Conservation (phyloP, 2,888 invertebrate genomes). For the Osmoderma eremita region DNA sequence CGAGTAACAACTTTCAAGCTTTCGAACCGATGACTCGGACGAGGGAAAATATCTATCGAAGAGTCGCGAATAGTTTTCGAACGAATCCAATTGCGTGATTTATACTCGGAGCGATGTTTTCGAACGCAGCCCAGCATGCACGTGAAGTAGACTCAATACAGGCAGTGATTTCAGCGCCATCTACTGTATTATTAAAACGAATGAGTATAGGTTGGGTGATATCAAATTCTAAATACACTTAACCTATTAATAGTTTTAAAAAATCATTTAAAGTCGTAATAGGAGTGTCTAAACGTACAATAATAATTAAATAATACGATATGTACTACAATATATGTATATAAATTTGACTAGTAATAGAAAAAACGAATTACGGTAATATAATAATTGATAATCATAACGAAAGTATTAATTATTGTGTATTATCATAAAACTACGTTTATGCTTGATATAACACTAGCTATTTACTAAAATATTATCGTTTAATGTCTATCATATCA, state of each 20-base stretch:
- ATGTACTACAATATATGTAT: conserved; percentile 13
- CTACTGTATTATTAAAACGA: no score
- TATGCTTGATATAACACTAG: conserved; percentile 28
- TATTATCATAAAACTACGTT: background rate
- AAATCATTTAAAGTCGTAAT: background rate
- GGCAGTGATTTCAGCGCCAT: no score
- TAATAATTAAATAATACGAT: conserved; percentile 5
- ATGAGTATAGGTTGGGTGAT: no score
- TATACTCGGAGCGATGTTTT: no score
- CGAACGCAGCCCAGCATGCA: no score
- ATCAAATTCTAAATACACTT: background rate
- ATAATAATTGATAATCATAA: conserved; percentile 29
- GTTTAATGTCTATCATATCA: conserved; percentile 49
- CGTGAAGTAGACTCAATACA: no score
- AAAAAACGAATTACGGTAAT: conserved; percentile 30
- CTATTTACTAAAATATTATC: conserved; percentile 43
- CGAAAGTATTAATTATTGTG: conserved; percentile 19
- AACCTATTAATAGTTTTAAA: background rate
- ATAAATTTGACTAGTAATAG: conserved; percentile 30
- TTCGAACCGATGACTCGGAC: no score
- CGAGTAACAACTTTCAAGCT: no score
- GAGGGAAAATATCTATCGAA: no score
- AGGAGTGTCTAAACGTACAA: background rate
- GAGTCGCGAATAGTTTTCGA: no score
- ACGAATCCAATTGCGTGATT: no score